Percentiles rank a stretch among this genome's conserved stretches.
phyloP scores from a whole-genome alignment of 1,140 invertebrate species.

The Uloborus diversus region DNA sequence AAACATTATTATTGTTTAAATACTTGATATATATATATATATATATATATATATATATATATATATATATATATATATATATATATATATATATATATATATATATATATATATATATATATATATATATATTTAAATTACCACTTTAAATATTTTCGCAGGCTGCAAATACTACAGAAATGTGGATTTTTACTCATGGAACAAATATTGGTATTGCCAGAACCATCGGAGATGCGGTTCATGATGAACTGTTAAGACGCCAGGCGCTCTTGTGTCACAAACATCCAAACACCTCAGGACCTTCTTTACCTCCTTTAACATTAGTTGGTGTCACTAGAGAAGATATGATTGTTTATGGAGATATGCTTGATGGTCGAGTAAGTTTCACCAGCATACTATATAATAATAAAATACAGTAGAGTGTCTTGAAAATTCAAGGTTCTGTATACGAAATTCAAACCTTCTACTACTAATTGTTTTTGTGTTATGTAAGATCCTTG shows the following conservation, averaged over 20 bases:
- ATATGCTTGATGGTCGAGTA: slow-evolving; percentile 53
- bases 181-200: slow-evolving; percentile 66
- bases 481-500: too few relatives aligned
- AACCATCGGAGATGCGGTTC: slow-evolving; percentile 64
- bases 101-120: too few relatives aligned
- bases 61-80: too few relatives aligned
- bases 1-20: too few relatives aligned
- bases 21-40: too few relatives aligned
- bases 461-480: too few relatives aligned
- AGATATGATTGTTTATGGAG: slow-evolving; percentile 55
- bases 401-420: background rate
- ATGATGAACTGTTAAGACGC: slow-evolving; percentile 60
- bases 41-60: too few relatives aligned
- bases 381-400: background rate
- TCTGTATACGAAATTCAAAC: too few relatives aligned
- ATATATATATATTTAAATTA: too few relatives aligned
- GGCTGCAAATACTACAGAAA: slow-evolving; percentile 64
- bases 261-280: slow-evolving; percentile 57
- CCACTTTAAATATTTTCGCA: too few relatives aligned
- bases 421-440: background rate
- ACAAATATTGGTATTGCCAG: slow-evolving; percentile 63
- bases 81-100: too few relatives aligned
- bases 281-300: slow-evolving; percentile 54
- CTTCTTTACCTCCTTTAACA: slow-evolving; percentile 44
- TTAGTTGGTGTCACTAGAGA: slow-evolving; percentile 55